Evolutionary conservation across 2,888 invertebrate genomes (phyloP), one percentile per base, ranked within the genome.

Genomic region (Epiblema foenella): DNA sequence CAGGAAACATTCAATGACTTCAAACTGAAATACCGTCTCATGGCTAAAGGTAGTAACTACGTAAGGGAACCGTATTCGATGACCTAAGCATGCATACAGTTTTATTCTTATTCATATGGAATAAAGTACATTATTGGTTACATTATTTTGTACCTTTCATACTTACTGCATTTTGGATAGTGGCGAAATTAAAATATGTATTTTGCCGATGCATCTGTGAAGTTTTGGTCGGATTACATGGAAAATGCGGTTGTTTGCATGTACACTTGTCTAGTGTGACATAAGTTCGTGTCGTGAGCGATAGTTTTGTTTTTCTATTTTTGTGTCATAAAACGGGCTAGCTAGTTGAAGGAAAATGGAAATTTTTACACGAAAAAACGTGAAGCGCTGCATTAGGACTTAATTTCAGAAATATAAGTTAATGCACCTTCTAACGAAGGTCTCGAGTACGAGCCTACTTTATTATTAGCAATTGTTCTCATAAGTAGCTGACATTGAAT

Each of bases 1-100:
- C 75, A 82, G 82, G 81, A 81, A 85, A 83, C 84, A 84, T 85
- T 83, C 82, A 82, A 84, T 83, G 81, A 82, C 78, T 79, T 76
- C 76, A 77, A 75, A 76, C 72, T 46, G 46, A 60, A 46, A 46
- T 7, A 60, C 17, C 60, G 42, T 46, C n/a, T 46, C 1, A n/a
- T 17, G 1, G 24, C 15, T 17, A 29, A 60, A 60, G 46, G 46
- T 60, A 9, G 46, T 24, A 60, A 60, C 46, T 60, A 46, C 60
- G 15, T 37, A 46, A 24, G 46, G 10, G n/a, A 29, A 1, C 24
- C 7, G 12, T 15, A 7, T 11, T n/a, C 15, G n/a, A n/a, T 46
- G n/a, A 15, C n/a, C 20, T 5, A 46, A 46, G 46, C n/a, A 59
- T 42, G 9, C 15, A 10, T 24, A 4, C 60, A 11, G 7, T 24